Base-by-base conservation (phyloP, 2,113 vertebrate species). In the Paedocypris sp. region DNA sequence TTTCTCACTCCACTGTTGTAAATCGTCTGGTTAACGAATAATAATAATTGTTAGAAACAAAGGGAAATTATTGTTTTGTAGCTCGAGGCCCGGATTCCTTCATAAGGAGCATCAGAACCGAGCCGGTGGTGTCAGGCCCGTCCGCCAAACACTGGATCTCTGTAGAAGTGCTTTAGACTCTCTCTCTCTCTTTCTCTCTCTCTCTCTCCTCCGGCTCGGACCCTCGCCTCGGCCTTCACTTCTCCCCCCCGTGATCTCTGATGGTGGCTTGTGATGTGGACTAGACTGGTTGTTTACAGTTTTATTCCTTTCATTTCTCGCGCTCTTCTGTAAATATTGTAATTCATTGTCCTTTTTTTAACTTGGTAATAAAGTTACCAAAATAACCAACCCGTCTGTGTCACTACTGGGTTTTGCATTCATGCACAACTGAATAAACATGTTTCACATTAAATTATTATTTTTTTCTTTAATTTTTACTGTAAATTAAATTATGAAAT, bases 251-350 rank as follows among this genome's bases (percentile, higher is more conserved):
- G 42, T 57, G 77, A 81, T 81, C 78, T 81, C 83, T 79, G 82
- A 83, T 77, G 77, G 76, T 85, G 81, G 85, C 78, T 87, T 83
- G 84, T 88, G 84, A 82, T 80, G 80, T 86, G 82, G 81, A 83
- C 83, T 86, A 89, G 88, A 90, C 90, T 87, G 88, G 88, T 91
- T 96, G 88, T 93, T 92, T 92, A 94, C 94, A 91, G 87, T 91
- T 95, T 92, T 91, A 92, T 95, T 86, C 83, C 91, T 92, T 91
- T 93, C 89, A 88, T 91, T 92, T 86, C 86, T 87, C 89, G 88
- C n/a, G n/a, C 92, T 93, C 92, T 92, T 88, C 86, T 97, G 93
- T 96, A 98, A 92, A 98, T 97, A 98, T 91, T 94, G 91, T 98
- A 97, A 97, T 94, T 90, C 90, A 92, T 93, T 84, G 90, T 93